A percentile compares a stretch with the other conserved stretches of the same genome.
Evolutionary conservation across 2,888 invertebrate genomes (phyloP).

Genomic region (Dicyrtomina minuta): DNA sequence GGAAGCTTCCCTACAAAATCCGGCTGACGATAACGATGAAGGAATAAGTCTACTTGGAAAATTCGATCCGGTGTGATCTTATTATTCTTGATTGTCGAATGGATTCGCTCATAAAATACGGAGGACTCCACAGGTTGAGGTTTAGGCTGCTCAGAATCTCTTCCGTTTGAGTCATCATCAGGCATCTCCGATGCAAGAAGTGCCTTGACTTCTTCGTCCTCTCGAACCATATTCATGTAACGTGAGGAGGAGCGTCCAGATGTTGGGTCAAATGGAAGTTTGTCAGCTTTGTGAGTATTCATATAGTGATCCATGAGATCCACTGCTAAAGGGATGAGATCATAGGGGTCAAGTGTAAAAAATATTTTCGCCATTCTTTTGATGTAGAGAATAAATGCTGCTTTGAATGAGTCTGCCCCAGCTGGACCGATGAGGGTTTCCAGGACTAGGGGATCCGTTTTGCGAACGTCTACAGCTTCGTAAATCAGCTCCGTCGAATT

Average conservation of each 20-base stretch:
- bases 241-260: conserved; percentile 5
- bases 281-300: background rate
- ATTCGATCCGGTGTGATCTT: conserved; percentile 4
- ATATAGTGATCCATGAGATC: conserved; percentile 21
- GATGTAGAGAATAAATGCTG: background rate
- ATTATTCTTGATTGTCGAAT: background rate
- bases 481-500: conserved; percentile 6
- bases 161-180: background rate
- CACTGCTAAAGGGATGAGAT: conserved; percentile 2
- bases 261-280: conserved; percentile 10
- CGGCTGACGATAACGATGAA: background rate
- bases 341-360: conserved; percentile 16
- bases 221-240: background rate
- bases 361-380: conserved; percentile 2
- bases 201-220: background rate
- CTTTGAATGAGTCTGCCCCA: background rate
- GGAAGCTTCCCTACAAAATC: background rate
- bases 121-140: background rate
- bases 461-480: conserved; percentile 1
- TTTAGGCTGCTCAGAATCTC: background rate
- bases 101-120: background rate
- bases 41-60: background rate
- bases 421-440: background rate
- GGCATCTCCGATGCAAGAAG: background rate
- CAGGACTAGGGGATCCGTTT: background rate